phyloP scores from a whole-genome alignment of 2,113 vertebrate species.

The Rhipidura dahli region DNA sequence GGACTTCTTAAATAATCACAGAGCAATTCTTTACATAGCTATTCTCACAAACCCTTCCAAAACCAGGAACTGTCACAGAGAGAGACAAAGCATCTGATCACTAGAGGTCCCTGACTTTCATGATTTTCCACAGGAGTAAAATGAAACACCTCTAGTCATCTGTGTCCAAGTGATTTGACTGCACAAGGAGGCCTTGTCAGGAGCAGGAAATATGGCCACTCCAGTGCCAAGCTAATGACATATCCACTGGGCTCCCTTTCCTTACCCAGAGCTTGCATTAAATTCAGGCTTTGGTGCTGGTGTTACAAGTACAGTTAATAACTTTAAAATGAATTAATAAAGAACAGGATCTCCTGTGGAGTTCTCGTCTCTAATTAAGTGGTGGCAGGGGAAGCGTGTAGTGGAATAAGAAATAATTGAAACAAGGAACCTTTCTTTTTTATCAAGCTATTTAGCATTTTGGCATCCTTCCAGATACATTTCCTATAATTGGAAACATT shows the following conservation, averaged over 20 bases:
- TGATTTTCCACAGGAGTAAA: neutral
- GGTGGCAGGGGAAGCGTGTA: neutral
- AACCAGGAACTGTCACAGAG: neutral
- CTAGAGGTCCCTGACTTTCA: neutral
- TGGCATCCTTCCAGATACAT: conserved; percentile 38
- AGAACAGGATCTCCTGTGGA: conserved; percentile 25
- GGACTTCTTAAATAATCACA: neutral
- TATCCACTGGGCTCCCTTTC: neutral
- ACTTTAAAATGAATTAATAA: conserved; percentile 40
- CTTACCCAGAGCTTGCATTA: neutral
- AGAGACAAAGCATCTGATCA: neutral
- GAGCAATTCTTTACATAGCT: neutral
- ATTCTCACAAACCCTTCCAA: neutral
- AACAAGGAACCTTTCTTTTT: conserved; percentile 53
- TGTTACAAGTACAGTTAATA: neutral
- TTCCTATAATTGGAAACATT: conserved; percentile 51
- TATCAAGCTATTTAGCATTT: conserved; percentile 46
- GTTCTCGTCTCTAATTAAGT: conserved; percentile 39
- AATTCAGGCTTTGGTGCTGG: neutral
- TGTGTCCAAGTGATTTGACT: neutral
- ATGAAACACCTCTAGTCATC: neutral
- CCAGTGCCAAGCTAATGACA: neutral
- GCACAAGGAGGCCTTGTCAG: neutral
- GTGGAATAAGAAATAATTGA: conserved; percentile 46
- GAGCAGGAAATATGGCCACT: neutral